Conservation (phyloP, 64 coral and sea anemone genomes). For the Orbicella faveolata region DNA sequence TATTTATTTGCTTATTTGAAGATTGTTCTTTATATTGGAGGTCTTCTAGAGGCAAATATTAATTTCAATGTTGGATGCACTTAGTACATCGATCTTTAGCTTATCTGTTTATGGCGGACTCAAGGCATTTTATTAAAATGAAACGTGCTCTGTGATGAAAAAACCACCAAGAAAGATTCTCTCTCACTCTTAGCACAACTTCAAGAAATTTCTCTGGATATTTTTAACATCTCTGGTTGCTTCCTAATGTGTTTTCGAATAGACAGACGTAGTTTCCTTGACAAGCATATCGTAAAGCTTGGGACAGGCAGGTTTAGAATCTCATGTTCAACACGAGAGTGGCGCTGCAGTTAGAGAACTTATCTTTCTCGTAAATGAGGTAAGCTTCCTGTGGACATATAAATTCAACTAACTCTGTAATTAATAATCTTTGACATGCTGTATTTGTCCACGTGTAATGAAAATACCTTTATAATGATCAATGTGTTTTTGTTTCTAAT, state of each 20-base stretch:
- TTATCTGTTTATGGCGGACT: too few relatives aligned
- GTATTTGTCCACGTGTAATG: too few relatives aligned
- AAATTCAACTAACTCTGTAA: too few relatives aligned
- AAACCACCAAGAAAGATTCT: not conserved
- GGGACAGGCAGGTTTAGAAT: slow-evolving; percentile 82
- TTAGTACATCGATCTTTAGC: too few relatives aligned
- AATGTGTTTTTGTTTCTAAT: too few relatives aligned
- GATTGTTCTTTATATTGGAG: too few relatives aligned
- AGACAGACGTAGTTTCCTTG: slow-evolving; percentile 27
- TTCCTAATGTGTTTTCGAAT: not conserved
- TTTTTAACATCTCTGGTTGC: not conserved
- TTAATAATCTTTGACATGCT: too few relatives aligned
- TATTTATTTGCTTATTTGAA: too few relatives aligned
- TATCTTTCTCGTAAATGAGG: slow-evolving; percentile 95
- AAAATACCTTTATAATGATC: too few relatives aligned
- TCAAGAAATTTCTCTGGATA: not conserved
- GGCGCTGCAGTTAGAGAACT: slow-evolving; percentile 60
- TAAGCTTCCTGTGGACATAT: not conserved
- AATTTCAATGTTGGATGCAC: too few relatives aligned
- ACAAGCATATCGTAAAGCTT: slow-evolving; percentile 41
- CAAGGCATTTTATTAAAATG: too few relatives aligned
- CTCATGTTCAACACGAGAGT: slow-evolving; percentile 85
- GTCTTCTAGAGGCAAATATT: too few relatives aligned
- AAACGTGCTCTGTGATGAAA: not conserved
- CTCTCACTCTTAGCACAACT: not conserved